Base-by-base conservation (phyloP, 1,140 invertebrate genomes). In the Pygmarrhopalites habei region DNA sequence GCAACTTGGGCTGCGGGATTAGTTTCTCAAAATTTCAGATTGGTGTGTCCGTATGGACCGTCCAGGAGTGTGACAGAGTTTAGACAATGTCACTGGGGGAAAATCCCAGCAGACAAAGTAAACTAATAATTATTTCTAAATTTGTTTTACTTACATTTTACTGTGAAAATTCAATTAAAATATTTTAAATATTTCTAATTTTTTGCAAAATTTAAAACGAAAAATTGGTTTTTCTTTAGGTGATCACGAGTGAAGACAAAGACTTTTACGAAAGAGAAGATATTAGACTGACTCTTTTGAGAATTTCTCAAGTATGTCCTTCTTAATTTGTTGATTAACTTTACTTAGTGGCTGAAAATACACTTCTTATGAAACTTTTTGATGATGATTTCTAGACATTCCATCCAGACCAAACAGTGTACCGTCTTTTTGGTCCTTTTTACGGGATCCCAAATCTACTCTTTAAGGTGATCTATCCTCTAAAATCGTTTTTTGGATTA, bases 51-150 rank as follows among this genome's bases (percentile, higher is more conserved):
- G 0, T 60, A 58, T 25, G 69, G 65, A 14, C 69, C 69, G 7
- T 57, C 63, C 2, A 25, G 69, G 21, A 35, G 60, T 29, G 59
- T 70, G 15, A 70, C 69, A 12, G 69, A 70, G 47, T 70, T 70
- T 28, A 62, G 66, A 14, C 69, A 70, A 51, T 70, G 69, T 63
- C 69, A 70, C 62, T 70, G 69, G 69, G 69, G 69, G 7, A 62
- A 58, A 53, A 60, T 70, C 28, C 65, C 69, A 14, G 49, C 65
- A 10, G 65, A 70, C 47, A 70, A 70, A 47, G 62, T 35, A n/a
- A n/a, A n/a, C n/a, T n/a, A n/a, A n/a, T n/a, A n/a, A n/a, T n/a
- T n/a, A n/a, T n/a, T n/a, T n/a, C n/a, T n/a, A n/a, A n/a, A n/a
- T n/a, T n/a, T n/a, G n/a, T n/a, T n/a, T n/a, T n/a, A n/a, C n/a